Percentiles rank a stretch among this genome's conserved stretches.
phyloP scores from a whole-genome alignment of 1,140 invertebrate species.

The Halotydeus destructor region DNA sequence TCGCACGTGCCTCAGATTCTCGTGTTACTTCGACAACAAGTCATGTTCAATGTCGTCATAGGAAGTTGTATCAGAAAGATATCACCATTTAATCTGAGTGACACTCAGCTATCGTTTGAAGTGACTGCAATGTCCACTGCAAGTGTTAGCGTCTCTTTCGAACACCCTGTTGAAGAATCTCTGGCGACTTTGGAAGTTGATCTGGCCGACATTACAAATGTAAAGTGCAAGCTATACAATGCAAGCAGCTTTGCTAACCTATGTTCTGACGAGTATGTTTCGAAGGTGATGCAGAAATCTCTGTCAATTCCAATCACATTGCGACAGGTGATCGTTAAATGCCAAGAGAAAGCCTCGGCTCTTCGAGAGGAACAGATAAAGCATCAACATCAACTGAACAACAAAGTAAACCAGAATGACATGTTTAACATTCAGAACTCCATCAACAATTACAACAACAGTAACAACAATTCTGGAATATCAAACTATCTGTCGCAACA shows the following conservation, averaged over 20 bases:
- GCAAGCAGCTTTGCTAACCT: constrained; percentile 29
- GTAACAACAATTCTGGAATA: neutral
- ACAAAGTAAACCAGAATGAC: too few relatives aligned
- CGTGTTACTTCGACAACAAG: constrained; percentile 60
- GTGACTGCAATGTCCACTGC: constrained; percentile 60
- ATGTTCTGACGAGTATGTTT: constrained; percentile 45
- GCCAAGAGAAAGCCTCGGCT: constrained; percentile 14
- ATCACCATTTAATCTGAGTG: neutral
- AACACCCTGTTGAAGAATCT: constrained; percentile 74
- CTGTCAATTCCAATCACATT: constrained; percentile 76
- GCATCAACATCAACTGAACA: neutral
- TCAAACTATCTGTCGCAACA: constrained; percentile 4
- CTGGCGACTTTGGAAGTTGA: constrained; percentile 79
- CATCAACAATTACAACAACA: neutral
- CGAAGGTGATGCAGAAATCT: constrained; percentile 62
- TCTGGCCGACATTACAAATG: constrained; percentile 49
- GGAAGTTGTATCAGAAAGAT: constrained; percentile 56
- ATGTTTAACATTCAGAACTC: too few relatives aligned
- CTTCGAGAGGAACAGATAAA: constrained; percentile 6
- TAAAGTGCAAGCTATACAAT: constrained; percentile 41
- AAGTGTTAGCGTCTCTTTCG: constrained; percentile 71
- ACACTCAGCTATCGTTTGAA: constrained; percentile 62
- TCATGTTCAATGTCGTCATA: constrained; percentile 70
- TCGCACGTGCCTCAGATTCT: constrained; percentile 75
- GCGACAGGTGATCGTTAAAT: constrained; percentile 42